Conservation (phyloP, 2,888 invertebrate genomes). For the Caenorhabditis japonica region DNA sequence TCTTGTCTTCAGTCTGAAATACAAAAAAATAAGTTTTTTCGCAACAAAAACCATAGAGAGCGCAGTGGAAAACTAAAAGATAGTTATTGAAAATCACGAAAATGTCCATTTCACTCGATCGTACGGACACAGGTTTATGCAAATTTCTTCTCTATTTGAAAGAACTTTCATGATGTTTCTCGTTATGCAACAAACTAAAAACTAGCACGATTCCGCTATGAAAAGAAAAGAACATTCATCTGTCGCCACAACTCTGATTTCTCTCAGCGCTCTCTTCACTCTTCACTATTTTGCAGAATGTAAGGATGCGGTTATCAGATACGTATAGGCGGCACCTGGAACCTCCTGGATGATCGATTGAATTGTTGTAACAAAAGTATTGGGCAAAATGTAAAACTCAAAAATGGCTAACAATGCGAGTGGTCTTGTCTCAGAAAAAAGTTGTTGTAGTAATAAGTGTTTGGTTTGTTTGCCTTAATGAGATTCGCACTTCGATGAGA, state of each 20-base stretch:
- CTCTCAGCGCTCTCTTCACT: conserved; percentile 15
- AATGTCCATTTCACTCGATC: conserved; percentile 12
- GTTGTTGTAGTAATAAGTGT: conserved; percentile 29
- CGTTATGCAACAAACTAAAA: conserved; percentile 11
- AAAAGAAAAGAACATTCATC: too few relatives aligned
- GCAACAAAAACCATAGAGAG: too few relatives aligned
- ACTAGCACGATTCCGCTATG: neutral
- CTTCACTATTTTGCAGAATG: conserved; percentile 4
- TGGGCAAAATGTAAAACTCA: conserved; percentile 6
- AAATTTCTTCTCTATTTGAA: conserved; percentile 14
- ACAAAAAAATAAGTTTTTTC: too few relatives aligned
- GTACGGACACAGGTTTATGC: conserved; percentile 40
- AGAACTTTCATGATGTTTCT: conserved; percentile 17
- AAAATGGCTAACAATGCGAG: conserved; percentile 16
- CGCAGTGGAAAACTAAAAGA: neutral
- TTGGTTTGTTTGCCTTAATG: conserved; percentile 43
- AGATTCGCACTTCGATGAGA: conserved; percentile 39
- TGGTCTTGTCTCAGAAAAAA: conserved; percentile 10
- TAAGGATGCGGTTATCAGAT: conserved; percentile 44
- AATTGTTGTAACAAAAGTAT: conserved; percentile 12
- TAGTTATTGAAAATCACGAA: conserved; percentile 33
- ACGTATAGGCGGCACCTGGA: conserved; percentile 8
- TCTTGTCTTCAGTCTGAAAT: conserved; percentile 40
- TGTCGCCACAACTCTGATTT: too few relatives aligned
- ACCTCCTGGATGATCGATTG: conserved; percentile 22